Conservation (phyloP, 2,113 vertebrate genomes). For the Bubo blakistoni region DNA sequence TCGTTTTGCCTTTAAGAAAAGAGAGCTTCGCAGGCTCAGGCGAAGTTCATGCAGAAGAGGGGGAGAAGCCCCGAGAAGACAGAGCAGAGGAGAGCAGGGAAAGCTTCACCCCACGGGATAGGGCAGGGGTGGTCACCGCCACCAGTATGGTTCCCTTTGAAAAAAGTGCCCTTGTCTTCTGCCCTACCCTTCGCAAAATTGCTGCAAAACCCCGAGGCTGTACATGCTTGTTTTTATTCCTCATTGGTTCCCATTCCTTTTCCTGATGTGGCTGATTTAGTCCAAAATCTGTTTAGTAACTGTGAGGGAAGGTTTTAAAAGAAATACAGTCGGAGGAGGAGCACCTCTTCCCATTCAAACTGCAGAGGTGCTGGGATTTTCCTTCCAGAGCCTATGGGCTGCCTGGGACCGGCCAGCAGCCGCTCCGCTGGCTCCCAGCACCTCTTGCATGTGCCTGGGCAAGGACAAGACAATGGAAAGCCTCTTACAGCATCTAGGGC, state of each 20-base stretch:
- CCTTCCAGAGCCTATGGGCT: neutral
- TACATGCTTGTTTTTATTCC: conserved; percentile 6
- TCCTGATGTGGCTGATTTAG: neutral
- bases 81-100: neutral
- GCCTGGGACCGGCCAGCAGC: neutral
- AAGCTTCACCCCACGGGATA: neutral
- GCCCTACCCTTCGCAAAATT: neutral
- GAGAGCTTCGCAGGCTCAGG: neutral
- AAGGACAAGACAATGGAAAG: neutral
- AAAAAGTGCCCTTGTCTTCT: neutral
- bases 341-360: neutral
- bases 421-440: neutral
- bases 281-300: neutral
- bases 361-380: neutral
- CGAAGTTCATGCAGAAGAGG: neutral
- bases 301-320: neutral
- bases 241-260: neutral
- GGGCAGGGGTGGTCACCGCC: neutral
- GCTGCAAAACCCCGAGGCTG: neutral
- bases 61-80: neutral
- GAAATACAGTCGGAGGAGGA: neutral
- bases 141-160: neutral
- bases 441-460: neutral
- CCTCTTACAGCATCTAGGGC: neutral
- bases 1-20: neutral